Evolutionary conservation across 2,888 invertebrate species (phyloP), one percentile per base, ranked within the genome.

Genomic region (Cybosia mesomella): DNA sequence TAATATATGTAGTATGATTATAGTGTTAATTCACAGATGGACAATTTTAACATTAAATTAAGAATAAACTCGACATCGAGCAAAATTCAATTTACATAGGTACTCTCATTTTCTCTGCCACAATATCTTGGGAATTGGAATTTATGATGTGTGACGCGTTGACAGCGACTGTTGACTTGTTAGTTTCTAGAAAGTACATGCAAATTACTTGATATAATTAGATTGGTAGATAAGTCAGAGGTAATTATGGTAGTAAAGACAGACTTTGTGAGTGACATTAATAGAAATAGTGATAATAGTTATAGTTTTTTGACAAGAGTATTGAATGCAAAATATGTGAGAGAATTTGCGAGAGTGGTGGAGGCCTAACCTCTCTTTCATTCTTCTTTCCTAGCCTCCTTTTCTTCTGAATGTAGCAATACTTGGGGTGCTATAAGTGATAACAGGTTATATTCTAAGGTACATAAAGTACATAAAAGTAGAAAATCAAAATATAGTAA

Each of bases 61-160:
- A 49, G 49, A 49, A 49, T 49, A 18, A 49, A 49, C 49, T 49
- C 9, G n/a, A n/a, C n/a, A 8, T n/a, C 49, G 49, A 49, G 8
- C 3, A 49, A 28, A 28, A 49, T 43, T 43, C 43, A 49, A n/a
- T 49, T 49, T n/a, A 36, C 36, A 36, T 36, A n/a, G n/a, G n/a
- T n/a, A 0, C 43, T 43, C 43, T 43, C 43, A 43, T n/a, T 49
- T 49, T 49, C 49, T 49, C 49, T 49, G n/a, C 49, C 49, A 49
- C 9, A 49, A 49, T 49, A 9, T n/a, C 8, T 49, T 49, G 49
- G 49, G 49, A n/a, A n/a, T 49, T n/a, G 49, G 49, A n/a, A 49
- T 49, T 49, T n/a, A 49, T 49, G 49, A 49, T 9, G 49, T 49
- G 49, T n/a, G n/a, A 49, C 49, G 49, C n/a, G 49, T n/a, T 49